Base-by-base conservation (phyloP, 2,113 vertebrate genomes). In the Atrichornis clamosus region DNA sequence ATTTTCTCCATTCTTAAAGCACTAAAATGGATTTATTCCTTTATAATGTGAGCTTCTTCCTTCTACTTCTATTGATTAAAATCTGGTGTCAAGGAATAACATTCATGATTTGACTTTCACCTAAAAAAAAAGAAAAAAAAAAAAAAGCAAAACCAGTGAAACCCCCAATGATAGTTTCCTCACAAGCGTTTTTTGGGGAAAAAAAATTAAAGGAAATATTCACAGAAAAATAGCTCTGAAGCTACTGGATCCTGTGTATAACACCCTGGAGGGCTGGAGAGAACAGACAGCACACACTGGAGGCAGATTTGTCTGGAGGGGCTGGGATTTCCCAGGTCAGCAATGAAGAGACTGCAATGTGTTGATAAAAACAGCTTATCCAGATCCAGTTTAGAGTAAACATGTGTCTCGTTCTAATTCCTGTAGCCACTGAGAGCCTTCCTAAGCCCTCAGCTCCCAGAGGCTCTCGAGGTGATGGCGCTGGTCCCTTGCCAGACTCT, bases 381-480 rank as follows among this genome's bases (percentile, higher is more conserved):
- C 42, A 19, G n/a, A 23, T 20, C 15, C 26, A 20, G 27, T 59
- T 84, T 16, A 11, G 7, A 64, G 50, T 17, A 73, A 77, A 60
- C 2, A 11, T 0, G 11, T 50, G 28, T 60, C 68, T 60, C 0
- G 0, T 30, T 67, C 37, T 63, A 13, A 39, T 39, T 76, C 49
- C 65, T 20, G 4, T 1, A 27, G 44, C 47, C 62, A 28, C 32
- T 8, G 63, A 62, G 1, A 46, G 70, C n/a, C 18, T 41, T 32
- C 37, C 35, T 9, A 78, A 30, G 21, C 37, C 28, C n/a, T 7
- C 28, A 39, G 70, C 9, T 65, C 28, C 60, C 47, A 9, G 64
- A 13, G 44, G 55, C 56, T 50, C 55, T 11, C 3, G 10, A 42
- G 62, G 21, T 1, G 1, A 32, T 10, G 2, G n/a, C 0, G 0